Conservation (phyloP, 2,888 invertebrate species). For the Deilephila elpenor region DNA sequence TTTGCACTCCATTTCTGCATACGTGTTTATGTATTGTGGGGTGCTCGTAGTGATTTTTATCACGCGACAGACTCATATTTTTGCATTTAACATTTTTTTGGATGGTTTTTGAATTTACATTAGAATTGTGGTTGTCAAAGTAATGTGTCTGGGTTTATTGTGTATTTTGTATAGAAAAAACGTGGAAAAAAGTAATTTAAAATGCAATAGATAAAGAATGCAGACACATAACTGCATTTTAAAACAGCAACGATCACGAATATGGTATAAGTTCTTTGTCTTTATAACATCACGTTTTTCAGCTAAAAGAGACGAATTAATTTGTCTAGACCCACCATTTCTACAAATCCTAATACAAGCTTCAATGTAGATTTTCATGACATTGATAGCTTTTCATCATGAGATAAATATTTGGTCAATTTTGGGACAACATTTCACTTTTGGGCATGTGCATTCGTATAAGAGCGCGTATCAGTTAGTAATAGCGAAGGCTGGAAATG, state of each 20-base stretch:
- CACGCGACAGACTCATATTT: constrained; percentile 29
- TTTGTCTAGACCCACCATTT: too few relatives aligned
- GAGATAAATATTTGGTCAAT: too few relatives aligned
- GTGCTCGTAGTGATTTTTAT: constrained; percentile 19
- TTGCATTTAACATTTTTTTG: constrained; percentile 12
- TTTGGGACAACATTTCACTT: too few relatives aligned
- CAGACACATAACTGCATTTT: not conserved
- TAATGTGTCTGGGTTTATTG: not conserved
- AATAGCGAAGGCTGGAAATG: too few relatives aligned
- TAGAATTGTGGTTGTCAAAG: not conserved
- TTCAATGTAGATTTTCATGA: too few relatives aligned
- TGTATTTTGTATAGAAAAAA: not conserved
- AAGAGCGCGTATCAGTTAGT: too few relatives aligned
- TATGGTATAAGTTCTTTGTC: not conserved
- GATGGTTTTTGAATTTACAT: not conserved
- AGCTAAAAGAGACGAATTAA: too few relatives aligned
- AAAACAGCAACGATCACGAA: not conserved
- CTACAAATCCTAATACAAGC: too few relatives aligned
- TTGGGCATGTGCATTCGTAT: too few relatives aligned
- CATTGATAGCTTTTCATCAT: too few relatives aligned
- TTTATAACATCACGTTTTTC: not conserved
- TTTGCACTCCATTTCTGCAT: constrained; percentile 32
- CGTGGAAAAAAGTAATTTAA: not conserved
- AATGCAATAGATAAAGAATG: not conserved
- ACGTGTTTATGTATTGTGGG: constrained; percentile 21